Evolutionary conservation across 2,113 vertebrate species (phyloP).

Genomic region (human): GRCh38 chr2:33154501-33155000

Average conservation of each 20-base stretch:
- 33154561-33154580: not conserved
- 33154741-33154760: not conserved
- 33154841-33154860: no score
- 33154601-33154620: not conserved
- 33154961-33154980: no score
- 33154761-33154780: not conserved
- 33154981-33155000: no score
- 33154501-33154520: not conserved
- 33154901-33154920: no score
- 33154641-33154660: not conserved
- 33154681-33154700: not conserved
- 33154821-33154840: no score
- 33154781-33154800: no score
- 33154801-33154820: no score
- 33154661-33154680: not conserved
- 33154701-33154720: not conserved
- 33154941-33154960: no score
- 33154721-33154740: not conserved
- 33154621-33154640: not conserved
- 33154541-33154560: not conserved
- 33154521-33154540: not conserved
- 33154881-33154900: no score
- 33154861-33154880: no score
- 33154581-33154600: not conserved
- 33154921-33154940: no score